These are phyloP conservation scores for Cotesia vestalis DNA, from an alignment of 1,140 invertebrate species.

Conservation along the genomic window DNA sequence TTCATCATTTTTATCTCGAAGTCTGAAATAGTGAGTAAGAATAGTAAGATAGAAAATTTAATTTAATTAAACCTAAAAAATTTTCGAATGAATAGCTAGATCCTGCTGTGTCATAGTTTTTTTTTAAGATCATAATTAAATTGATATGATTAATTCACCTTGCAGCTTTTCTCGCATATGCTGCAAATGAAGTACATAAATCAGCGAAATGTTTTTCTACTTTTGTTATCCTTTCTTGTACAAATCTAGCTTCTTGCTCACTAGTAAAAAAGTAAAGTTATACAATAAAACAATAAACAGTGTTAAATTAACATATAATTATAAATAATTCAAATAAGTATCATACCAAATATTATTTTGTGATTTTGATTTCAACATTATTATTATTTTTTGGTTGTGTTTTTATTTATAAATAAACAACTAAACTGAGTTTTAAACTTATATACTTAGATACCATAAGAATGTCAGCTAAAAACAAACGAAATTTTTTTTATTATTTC, in stretches of 20 bases:
- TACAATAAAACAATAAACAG: background rate
- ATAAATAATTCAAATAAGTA: background rate
- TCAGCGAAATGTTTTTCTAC: constrained; percentile 77
- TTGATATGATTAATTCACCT: constrained; percentile 60
- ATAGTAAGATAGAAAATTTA: constrained; percentile 2
- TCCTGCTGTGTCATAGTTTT: background rate
- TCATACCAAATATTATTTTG: constrained; percentile 55
- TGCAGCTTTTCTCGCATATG: constrained; percentile 75
- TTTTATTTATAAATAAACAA: no score
- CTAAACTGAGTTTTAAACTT: no score
- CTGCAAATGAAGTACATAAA: constrained; percentile 72
- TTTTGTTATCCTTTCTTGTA: constrained; percentile 74
- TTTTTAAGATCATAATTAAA: background rate
- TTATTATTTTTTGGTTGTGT: background rate
- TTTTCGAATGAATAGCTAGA: constrained; percentile 23
- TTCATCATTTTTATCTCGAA: constrained; percentile 77
- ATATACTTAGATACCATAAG: no score
- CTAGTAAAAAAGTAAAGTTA: constrained; percentile 39
- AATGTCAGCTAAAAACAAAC: no score
- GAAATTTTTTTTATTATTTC: no score
- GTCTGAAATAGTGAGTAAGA: constrained; percentile 55
- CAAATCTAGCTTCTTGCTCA: constrained; percentile 76
- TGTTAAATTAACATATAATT: background rate
- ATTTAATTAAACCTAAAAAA: background rate
- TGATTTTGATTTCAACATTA: constrained; percentile 54